Base-by-base conservation (phyloP, 1,140 invertebrate genomes). In the Drosophila jambulina region DNA sequence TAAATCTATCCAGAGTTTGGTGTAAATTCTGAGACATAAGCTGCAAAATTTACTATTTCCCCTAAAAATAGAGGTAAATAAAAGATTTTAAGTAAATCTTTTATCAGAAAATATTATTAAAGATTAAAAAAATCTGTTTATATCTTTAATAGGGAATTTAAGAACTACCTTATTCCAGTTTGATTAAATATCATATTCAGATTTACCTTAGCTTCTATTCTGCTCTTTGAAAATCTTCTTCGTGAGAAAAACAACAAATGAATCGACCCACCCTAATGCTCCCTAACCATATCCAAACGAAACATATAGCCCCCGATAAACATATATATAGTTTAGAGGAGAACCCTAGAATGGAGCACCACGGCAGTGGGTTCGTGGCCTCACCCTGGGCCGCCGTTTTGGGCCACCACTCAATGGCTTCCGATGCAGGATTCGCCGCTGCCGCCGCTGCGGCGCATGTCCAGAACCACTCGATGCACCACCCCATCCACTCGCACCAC, bases 351-450 rank as follows among this genome's bases (percentile, higher is more conserved):
- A 95, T 96, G 95, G 95, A 96, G 93, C 95, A 95, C 87, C 94
- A 95, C 23, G 94, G 95, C 60, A 90, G 91, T 81, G 95, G 95
- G 32, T 96, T 96, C 82, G 94, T 95, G 49, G 93, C 95, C 53
- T 95, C 95, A 82, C 95, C 95, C 63, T 96, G 95, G 95, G 95
- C 95, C 76, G 95, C 95, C 56, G 94, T 96, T 83, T 93, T 96
- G 67, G 95, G 95, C 38, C 95, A 96, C 87, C 94, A 94, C 79
- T 91, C 93, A 63, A 91, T 91, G 88, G 91, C 88, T n/a, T 82
- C 88, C 46, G 92, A 93, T 84, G 92, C 93, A 77, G 85, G 93
- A 80, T 90, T 93, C 82, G 91, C 93, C 75, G 93, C 93, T 78
- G 93, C 94, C 75, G 93, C 94, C 53, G 93, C 93, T 64, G 84